Conservation (phyloP, 2,888 invertebrate genomes). For the Cantharis nigra region DNA sequence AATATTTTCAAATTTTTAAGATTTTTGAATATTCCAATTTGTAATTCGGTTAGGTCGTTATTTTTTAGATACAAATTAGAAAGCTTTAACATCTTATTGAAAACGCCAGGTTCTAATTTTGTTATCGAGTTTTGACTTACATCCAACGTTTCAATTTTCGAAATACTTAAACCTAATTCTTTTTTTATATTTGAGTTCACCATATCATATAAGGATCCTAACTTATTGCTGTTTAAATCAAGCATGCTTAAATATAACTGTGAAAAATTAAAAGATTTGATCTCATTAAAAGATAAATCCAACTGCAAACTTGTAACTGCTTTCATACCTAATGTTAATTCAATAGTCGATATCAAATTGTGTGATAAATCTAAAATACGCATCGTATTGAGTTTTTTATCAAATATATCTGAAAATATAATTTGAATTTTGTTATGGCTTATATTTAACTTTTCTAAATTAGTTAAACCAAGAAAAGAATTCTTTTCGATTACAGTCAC, state of each 20-base stretch:
- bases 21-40: conserved; percentile 8
- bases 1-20: not conserved
- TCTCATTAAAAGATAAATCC: not conserved
- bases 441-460: not conserved
- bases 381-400: not conserved
- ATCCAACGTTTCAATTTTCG: not conserved
- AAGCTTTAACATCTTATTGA: not conserved
- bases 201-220: not conserved
- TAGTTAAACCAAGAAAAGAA: not conserved
- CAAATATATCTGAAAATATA: not conserved
- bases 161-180: not conserved
- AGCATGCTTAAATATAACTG: not conserved
- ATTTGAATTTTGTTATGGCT: not conserved
- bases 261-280: not conserved
- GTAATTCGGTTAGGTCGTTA: conserved; percentile 4
- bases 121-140: not conserved
- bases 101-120: not conserved
- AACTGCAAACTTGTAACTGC: not conserved
- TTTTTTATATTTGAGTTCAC: not conserved
- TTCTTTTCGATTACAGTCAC: not conserved
- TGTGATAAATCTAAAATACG: not conserved
- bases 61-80: not conserved
- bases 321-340: not conserved
- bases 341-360: not conserved
- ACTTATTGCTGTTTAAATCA: not conserved